These are phyloP conservation scores for Jordanella pulchra DNA, from an alignment of 2,797 vertebrate genomes.

Conservation along the genomic window DNA sequence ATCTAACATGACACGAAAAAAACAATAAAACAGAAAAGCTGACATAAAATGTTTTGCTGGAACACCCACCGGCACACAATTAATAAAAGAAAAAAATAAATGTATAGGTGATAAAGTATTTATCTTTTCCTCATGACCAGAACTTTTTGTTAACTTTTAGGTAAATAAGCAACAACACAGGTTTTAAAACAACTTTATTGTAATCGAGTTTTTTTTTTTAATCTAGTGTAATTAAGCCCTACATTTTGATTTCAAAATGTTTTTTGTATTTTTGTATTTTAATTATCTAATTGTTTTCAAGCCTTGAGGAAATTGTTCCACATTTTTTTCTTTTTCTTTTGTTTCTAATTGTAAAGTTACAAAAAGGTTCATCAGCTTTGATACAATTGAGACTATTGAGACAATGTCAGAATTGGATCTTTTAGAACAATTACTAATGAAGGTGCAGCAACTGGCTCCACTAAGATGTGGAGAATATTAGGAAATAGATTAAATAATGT, in stretches of 20 bases:
- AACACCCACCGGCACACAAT: background rate
- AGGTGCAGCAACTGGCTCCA: too few relatives aligned
- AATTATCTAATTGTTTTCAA: too few relatives aligned
- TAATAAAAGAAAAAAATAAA: background rate
- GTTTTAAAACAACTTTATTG: background rate
- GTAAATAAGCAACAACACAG: background rate
- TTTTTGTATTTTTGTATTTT: background rate
- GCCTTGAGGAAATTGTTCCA: too few relatives aligned
- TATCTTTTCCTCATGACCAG: background rate
- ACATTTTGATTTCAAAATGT: background rate
- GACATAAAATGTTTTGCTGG: background rate
- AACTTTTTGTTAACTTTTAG: background rate
- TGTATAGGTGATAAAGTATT: constrained; percentile 9
- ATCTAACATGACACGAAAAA: background rate
- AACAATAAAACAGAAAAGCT: background rate
- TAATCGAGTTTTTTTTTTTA: background rate
- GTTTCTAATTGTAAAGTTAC: too few relatives aligned
- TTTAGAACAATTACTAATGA: too few relatives aligned
- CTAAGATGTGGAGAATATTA: too few relatives aligned
- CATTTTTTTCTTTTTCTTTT: too few relatives aligned
- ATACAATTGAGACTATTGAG: too few relatives aligned
- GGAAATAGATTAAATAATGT: too few relatives aligned
- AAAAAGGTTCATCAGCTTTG: too few relatives aligned
- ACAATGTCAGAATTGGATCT: too few relatives aligned
- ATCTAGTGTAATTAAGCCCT: background rate